Evolutionary conservation across 2,888 invertebrate genomes (phyloP).

Genomic region (Nyleta sp.): DNA sequence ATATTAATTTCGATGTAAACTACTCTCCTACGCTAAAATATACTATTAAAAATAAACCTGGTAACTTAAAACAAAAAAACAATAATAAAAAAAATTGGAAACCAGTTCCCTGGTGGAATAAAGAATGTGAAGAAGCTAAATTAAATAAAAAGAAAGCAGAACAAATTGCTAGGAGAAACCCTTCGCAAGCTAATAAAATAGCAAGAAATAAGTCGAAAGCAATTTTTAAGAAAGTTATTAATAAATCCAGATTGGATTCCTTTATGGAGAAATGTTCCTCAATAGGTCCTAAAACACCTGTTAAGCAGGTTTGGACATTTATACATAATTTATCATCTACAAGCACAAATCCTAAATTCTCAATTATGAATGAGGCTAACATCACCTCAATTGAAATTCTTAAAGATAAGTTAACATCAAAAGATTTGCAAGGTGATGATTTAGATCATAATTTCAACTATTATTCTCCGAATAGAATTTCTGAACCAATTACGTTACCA

Average conservation of each 20-base stretch:
- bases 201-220: background rate
- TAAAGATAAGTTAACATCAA: too few species aligned
- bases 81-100: background rate
- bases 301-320: too few species aligned
- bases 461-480: background rate
- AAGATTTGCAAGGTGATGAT: too few species aligned
- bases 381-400: too few species aligned
- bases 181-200: background rate
- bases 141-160: background rate
- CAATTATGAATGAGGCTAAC: too few species aligned
- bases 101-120: conserved; percentile 14
- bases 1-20: too few species aligned
- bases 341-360: too few species aligned
- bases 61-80: background rate
- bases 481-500: background rate
- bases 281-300: background rate
- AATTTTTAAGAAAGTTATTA: background rate
- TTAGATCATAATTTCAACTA: too few species aligned
- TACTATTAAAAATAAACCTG: background rate
- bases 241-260: background rate
- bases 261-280: background rate
- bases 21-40: too few species aligned
- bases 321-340: too few species aligned
- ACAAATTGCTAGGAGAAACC: background rate
- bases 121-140: background rate